Percentiles rank a stretch among this genome's conserved stretches.
Conservation (phyloP, 2,888 invertebrate genomes). For the Spisula solida region DNA sequence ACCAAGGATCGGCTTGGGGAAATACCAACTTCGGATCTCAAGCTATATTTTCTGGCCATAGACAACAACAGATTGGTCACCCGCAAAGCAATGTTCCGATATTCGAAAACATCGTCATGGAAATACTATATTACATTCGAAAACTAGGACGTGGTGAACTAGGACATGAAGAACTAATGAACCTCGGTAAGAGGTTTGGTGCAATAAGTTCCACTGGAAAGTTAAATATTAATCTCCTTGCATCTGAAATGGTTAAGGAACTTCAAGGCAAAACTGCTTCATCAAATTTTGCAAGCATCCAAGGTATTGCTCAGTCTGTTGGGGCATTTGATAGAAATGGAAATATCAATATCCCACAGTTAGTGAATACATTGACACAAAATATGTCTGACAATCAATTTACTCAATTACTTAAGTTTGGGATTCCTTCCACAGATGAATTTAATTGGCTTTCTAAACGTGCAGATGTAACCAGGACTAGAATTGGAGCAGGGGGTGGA, state of each 20-base stretch:
- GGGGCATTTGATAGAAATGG: conserved; percentile 62
- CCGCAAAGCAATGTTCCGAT: background rate
- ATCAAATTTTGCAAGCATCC: conserved; percentile 37
- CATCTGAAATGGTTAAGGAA: conserved; percentile 40
- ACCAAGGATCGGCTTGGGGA: conserved; percentile 25
- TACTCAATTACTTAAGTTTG: background rate
- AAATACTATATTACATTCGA: conserved; percentile 48
- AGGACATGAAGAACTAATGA: conserved; percentile 27
- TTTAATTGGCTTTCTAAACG: conserved; percentile 33
- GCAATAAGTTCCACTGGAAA: conserved; percentile 47
- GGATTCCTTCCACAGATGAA: conserved; percentile 20
- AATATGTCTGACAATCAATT: conserved; percentile 16
- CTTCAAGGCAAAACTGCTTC: conserved; percentile 18
- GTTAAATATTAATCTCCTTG: conserved; percentile 52
- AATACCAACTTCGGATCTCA: background rate
- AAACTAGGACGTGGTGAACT: conserved; percentile 48
- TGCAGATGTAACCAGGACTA: background rate
- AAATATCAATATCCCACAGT: conserved; percentile 49
- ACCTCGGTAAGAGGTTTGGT: conserved; percentile 47
- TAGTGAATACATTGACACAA: conserved; percentile 42
- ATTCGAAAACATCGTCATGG: conserved; percentile 26
- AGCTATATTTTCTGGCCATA: background rate
- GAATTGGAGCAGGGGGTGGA: conserved; percentile 3
- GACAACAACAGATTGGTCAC: background rate
- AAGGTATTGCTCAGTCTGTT: conserved; percentile 52